Evolutionary conservation across 2,797 vertebrate genomes (phyloP).

Genomic region (Selene dorsalis): DNA sequence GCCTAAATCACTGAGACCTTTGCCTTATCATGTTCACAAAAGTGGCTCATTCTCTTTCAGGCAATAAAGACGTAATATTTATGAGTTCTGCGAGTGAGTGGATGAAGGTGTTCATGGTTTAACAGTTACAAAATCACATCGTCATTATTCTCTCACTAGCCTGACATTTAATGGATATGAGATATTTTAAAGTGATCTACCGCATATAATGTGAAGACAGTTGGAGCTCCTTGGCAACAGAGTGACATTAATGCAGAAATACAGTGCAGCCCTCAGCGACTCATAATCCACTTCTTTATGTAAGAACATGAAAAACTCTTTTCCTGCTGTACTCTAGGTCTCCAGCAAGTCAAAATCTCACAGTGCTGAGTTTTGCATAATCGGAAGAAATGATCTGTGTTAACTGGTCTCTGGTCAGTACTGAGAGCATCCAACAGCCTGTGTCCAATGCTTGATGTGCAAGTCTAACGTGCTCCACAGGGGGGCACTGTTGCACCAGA

Average conservation of each 20-base stretch:
- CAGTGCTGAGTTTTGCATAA: background rate
- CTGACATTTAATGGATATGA: conserved; percentile 50
- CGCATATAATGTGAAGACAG: background rate
- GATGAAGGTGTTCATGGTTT: conserved; percentile 34
- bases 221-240: conserved; percentile 20
- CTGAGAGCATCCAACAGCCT: background rate
- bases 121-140: conserved; percentile 14
- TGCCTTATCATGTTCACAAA: conserved; percentile 18
- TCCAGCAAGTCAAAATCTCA: conserved; percentile 1
- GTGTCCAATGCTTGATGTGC: background rate
- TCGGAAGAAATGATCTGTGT: background rate
- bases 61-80: conserved; percentile 41
- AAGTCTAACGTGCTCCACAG: conserved; percentile 51
- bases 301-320: background rate
- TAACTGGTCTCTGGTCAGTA: conserved; percentile 5
- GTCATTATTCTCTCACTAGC: conserved; percentile 38
- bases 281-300: conserved; percentile 10
- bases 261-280: background rate
- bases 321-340: background rate
- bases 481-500: conserved; percentile 73
- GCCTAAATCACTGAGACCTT: conserved; percentile 33
- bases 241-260: background rate
- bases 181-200: conserved; percentile 47
- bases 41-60: background rate
- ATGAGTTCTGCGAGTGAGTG: conserved; percentile 15